Base-by-base conservation (phyloP, 2,888 invertebrate species). In the Drosophila koepferae region DNA sequence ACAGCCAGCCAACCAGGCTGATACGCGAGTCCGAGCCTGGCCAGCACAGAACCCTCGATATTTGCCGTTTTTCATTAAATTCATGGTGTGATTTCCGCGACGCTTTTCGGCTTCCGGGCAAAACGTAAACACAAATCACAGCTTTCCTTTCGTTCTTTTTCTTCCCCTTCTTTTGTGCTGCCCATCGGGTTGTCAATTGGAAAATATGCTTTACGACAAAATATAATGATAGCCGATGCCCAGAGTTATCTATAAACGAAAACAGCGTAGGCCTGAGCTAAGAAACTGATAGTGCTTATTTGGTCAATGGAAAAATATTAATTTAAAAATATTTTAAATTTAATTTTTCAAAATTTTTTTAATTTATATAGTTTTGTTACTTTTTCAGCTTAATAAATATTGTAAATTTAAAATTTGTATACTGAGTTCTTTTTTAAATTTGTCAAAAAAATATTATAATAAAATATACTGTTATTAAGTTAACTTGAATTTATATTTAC, bases 51-150 rank as follows among this genome's bases (percentile, higher is more conserved):
- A 18, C 44, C 63, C 72, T 68, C 82, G 72, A 86, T 83, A 80
- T 73, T 73, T 86, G 74, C 68, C 79, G 76, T 86, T 86, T 88
- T 87, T 82, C 89, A 86, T 86, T 86, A 89, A 89, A 87, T 89
- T 87, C 82, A 86, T 86, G 87, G 86, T 80, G 86, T 80, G 82
- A 89, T 80, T 86, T 89, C 82, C 86, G 85, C 76, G 61, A 71
- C 67, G 75, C 72, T 82, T 74, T 74, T 66, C 63, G 67, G 82
- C 80, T 88, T 83, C 88, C 83, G 88, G 82, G 82, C 83, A 65
- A 23, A 72, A 51, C 38, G 68, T 58, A 80, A 81, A 71, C 82
- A 77, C 72, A 74, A 82, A 82, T 82, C 85, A 79, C 67, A 59
- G 66, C 62, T 55, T 54, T 63, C 55, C 41, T n/a, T 44, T n/a